Evolutionary conservation across 2,797 vertebrate genomes (phyloP), one percentile per base, ranked within the genome.

Genomic region (Linurgus olivaceus): DNA sequence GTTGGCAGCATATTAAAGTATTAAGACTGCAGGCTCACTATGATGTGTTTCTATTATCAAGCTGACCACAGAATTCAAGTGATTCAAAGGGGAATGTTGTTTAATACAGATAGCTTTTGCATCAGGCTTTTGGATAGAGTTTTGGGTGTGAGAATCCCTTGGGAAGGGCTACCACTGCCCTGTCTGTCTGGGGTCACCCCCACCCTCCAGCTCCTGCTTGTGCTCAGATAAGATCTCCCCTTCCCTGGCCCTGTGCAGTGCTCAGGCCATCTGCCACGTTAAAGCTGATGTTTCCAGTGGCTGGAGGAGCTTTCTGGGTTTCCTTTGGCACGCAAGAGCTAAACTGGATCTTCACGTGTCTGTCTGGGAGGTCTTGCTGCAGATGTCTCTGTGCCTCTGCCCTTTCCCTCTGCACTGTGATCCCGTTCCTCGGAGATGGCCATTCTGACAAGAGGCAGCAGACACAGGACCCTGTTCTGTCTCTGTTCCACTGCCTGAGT

Each of bases 1-100:
- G 74, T 87, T 94, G 94, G 92, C 97, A 96, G 96, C 88, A 97
- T 93, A 94, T 97, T 96, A 94, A 94, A 84, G 94, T 87, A 88
- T 91, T 93, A 95, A 84, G 78, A 86, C 74, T 65, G 2, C 67
- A 57, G 91, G 94, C 91, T 96, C 94, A 51, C 94, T 86, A 4
- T 74, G 86, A 73, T 94, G 78, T 63, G 33, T 67, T 89, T 80
- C 47, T 79, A 2, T 68, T 78, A 65, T 76, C 90, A 80, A 93
- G 73, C 90, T 75, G 75, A 50, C 66, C 40, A 13, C 66, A 74
- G 76, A 59, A 51, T 76, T 65, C 13, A 28, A 90, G 47, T 17
- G 44, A 59, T 57, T 95, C 63, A 10, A 38, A 72, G 50, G 79
- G 63, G 40, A 17, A 42, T 6, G 3, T 40, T 38, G 58, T 55